These are phyloP conservation scores for Cyprinodon tularosa DNA, from an alignment of 2,113 vertebrate genomes.

Conservation along the genomic window DNA sequence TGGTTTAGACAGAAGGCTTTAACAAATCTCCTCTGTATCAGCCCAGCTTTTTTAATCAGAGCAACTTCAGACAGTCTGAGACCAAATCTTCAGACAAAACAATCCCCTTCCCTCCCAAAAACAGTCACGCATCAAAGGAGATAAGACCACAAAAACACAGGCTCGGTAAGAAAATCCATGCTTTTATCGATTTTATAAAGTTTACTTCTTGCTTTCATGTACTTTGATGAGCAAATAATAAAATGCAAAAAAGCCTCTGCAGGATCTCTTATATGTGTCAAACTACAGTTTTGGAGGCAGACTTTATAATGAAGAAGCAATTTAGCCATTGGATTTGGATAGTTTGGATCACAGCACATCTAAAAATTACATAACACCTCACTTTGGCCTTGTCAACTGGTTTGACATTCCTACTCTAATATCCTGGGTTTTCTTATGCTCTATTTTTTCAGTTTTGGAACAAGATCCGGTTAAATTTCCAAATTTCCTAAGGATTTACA, in stretches of 20 bases:
- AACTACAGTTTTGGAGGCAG: too few species aligned
- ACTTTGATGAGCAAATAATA: constrained; percentile 2
- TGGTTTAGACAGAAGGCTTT: constrained; percentile 67
- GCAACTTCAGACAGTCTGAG: constrained; percentile 67
- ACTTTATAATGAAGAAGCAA: too few species aligned
- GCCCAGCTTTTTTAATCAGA: constrained; percentile 65
- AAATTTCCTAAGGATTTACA: not conserved
- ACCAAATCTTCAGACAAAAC: constrained; percentile 42
- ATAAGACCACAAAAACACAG: not conserved
- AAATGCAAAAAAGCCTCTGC: too few species aligned
- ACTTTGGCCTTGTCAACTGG: not conserved
- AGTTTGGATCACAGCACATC: too few species aligned
- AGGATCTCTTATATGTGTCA: too few species aligned
- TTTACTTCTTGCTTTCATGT: not conserved
- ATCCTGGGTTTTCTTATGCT: not conserved
- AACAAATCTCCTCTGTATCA: constrained; percentile 67
- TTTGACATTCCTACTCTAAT: not conserved
- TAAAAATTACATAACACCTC: too few species aligned
- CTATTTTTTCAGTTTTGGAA: too few species aligned
- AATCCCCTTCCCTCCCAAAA: constrained; percentile 1
- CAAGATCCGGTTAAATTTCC: too few species aligned
- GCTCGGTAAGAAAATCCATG: not conserved
- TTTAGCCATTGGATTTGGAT: too few species aligned
- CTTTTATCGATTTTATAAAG: not conserved
- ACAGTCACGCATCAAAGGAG: constrained; percentile 1